Conservation (phyloP, 2,888 invertebrate species). For the Platynereis dumerilii region DNA sequence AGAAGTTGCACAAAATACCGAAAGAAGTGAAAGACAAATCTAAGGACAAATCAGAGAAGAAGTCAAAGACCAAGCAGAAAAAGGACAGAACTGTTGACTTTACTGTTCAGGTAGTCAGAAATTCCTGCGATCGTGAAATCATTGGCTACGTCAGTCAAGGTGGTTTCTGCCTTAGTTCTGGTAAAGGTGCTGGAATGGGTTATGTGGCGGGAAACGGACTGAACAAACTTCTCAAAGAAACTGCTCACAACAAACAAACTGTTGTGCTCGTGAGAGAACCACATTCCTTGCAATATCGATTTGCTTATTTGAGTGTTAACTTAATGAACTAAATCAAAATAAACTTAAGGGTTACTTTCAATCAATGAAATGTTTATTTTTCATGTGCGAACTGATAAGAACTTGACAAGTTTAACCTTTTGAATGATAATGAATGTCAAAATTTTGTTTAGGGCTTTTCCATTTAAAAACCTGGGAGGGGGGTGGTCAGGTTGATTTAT, state of each 20-base stretch:
- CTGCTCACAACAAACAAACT: not conserved
- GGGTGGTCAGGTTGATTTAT: no score
- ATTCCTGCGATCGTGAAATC: slow-evolving; percentile 9
- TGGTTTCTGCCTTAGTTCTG: slow-evolving; percentile 25
- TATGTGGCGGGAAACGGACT: slow-evolving; percentile 30
- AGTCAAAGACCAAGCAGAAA: not conserved
- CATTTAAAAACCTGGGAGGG: no score
- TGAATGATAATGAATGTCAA: no score
- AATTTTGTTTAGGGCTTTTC: no score
- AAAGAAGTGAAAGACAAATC: not conserved
- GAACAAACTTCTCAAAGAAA: slow-evolving; percentile 8
- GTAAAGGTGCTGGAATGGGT: slow-evolving; percentile 26
- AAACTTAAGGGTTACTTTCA: no score
- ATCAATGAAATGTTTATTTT: no score
- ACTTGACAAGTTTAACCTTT: no score
- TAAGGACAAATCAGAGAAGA: not conserved
- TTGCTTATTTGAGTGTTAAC: slow-evolving; percentile 8
- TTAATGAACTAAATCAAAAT: slow-evolving; percentile 6
- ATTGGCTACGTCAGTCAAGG: slow-evolving; percentile 32
- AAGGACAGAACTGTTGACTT: not conserved
- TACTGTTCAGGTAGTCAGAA: not conserved
- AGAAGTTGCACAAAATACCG: slow-evolving; percentile 13
- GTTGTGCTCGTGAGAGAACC: slow-evolving; percentile 16
- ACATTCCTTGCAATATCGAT: slow-evolving; percentile 18
- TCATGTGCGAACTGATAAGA: no score